Evolutionary conservation across 2,797 vertebrate genomes (phyloP), one percentile per base, ranked within the genome.

Genomic region (Aeoliscus strigatus): DNA sequence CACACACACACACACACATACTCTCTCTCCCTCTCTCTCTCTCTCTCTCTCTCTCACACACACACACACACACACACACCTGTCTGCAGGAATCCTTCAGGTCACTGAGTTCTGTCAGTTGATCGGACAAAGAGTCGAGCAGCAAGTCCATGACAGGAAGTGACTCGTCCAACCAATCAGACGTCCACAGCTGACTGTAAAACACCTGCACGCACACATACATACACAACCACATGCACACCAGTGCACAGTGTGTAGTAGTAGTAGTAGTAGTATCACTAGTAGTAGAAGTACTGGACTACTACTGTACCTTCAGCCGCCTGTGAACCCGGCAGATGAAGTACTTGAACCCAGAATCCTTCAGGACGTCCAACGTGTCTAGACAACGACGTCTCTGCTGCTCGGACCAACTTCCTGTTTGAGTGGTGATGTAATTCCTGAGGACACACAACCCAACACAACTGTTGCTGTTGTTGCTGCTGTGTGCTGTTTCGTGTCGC

Each of bases 241-340:
- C n/a, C n/a, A n/a, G n/a, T n/a, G n/a, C n/a, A n/a, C n/a, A n/a
- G n/a, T n/a, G n/a, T n/a, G n/a, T n/a, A n/a, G n/a, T n/a, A n/a
- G n/a, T n/a, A n/a, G n/a, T n/a, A n/a, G n/a, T n/a, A n/a, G n/a
- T n/a, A n/a, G n/a, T n/a, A n/a, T n/a, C n/a, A n/a, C n/a, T n/a
- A n/a, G n/a, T n/a, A n/a, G n/a, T n/a, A n/a, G n/a, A n/a, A n/a
- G n/a, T n/a, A n/a, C n/a, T 27, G 24, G 16, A 18, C 5, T 9
- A 9, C 21, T 2, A 29, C 10, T 11, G 8, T 72, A 89, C 88
- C 87, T 86, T 88, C 9, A 94, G 70, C 14, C 84, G 60, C 1
- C 0, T 8, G 12, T 89, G 84, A 3, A 92, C 72, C 25, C 46
- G 64, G 17, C 80, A 63, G 28, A 88, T 89, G 15, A 97, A 77